Evolutionary conservation across 2,797 vertebrate genomes (phyloP), one percentile per base, ranked within the genome.

Genomic region (Ammospiza maritima): DNA sequence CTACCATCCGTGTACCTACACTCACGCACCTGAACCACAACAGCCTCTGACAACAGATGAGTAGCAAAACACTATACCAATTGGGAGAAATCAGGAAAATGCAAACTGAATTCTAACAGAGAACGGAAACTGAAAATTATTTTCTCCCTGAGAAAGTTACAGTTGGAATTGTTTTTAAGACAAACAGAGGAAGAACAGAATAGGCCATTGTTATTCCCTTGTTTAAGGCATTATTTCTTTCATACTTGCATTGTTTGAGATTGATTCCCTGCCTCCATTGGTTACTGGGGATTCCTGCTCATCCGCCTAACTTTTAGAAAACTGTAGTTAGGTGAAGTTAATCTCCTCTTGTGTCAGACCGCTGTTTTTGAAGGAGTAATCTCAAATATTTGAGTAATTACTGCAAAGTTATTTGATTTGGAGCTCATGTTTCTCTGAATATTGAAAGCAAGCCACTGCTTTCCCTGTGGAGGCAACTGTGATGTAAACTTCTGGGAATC

Each of bases 121-220:
- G 53, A 87, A 54, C 80, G 50, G n/a, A 92, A 88, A 64, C 18
- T 30, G n/a, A 81, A 89, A 88, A 85, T 56, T 84, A 45, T 91
- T 93, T 94, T 72, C 51, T 84, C 10, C 6, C 29, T 76, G 40
- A 80, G 54, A 78, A 90, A 57, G 62, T 57, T 79, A 45, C 32
- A 64, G 32, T 60, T 89, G 56, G 73, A 86, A 81, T 90, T 91
- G 80, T 81, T 90, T 81, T 83, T 48, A 79, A 76, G 71, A 86
- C 76, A 87, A 84, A 91, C 9, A 65, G 53, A 8, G 6, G 60
- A 94, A 94, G 53, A 77, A 54, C 84, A 93, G 32, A 88, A 88
- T 18, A 75, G 42, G 29, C 38, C n/a, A 54, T 71, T 86, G 69
- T 61, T 57, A 85, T 77, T 90, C 47, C 27, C 34, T 60, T 57